Conservation (phyloP, 1,140 invertebrate genomes). For the Drosophila sturtevanti region DNA sequence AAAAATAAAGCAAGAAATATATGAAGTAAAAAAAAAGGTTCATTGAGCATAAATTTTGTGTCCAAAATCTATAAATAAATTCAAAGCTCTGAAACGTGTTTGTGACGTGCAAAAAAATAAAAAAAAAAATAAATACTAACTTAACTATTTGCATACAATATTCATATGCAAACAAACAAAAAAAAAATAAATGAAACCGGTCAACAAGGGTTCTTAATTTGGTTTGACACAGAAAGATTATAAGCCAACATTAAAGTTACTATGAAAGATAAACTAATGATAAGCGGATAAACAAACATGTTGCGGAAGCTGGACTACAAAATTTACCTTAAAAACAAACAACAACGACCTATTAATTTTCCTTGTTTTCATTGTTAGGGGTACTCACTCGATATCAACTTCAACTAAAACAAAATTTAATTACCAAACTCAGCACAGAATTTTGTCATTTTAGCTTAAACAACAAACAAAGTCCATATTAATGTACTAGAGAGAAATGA, state of each 20-base stretch:
- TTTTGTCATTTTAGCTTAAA: constrained; percentile 43
- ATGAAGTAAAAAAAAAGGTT: constrained; percentile 46
- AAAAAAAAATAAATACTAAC: constrained; percentile 23
- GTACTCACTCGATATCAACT: constrained; percentile 32
- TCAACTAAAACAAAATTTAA: constrained; percentile 25
- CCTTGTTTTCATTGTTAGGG: constrained; percentile 47
- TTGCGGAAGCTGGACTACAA: constrained; percentile 42
- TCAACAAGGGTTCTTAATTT: constrained; percentile 26
- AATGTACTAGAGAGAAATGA: constrained; percentile 38
- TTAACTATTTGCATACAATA: background rate
- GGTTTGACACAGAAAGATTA: constrained; percentile 74
- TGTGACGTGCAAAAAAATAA: constrained; percentile 56
- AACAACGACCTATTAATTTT: background rate
- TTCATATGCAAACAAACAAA: background rate
- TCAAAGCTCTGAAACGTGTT: constrained; percentile 55
- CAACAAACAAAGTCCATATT: constrained; percentile 46
- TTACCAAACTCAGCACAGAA: constrained; percentile 61
- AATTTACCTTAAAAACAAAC: constrained; percentile 4
- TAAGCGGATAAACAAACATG: constrained; percentile 60
- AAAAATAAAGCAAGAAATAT: constrained; percentile 12
- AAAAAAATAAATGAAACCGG: constrained; percentile 37
- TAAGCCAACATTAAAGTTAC: constrained; percentile 40
- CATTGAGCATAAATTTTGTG: constrained; percentile 64
- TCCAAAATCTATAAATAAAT: constrained; percentile 66
- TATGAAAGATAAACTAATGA: constrained; percentile 46